A percentile compares a stretch with the other conserved stretches of the same genome.
phyloP scores from a whole-genome alignment of 2,797 vertebrate genomes.

The Jordanella pulchra region DNA sequence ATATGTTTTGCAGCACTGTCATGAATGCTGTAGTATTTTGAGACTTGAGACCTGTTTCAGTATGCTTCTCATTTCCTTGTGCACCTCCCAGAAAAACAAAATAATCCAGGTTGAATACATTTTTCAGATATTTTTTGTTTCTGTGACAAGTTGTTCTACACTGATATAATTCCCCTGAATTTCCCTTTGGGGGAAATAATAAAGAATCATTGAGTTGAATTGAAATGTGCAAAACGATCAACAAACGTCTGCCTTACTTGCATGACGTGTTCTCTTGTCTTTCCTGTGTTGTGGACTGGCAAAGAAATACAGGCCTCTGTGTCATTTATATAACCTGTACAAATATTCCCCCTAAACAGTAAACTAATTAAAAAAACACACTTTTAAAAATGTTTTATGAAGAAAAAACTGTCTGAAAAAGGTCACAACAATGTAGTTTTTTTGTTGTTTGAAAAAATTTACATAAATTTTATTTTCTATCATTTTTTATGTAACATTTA shows the following conservation, averaged over 20 bases:
- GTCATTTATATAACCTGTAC: no score
- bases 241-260: not conserved
- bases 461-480: no score
- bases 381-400: no score
- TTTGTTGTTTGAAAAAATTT: no score
- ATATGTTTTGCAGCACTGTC: constrained; percentile 21
- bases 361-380: no score
- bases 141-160: not conserved
- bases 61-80: constrained; percentile 29
- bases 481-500: no score
- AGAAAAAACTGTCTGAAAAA: no score
- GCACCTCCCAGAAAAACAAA: constrained; percentile 42
- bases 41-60: constrained; percentile 38
- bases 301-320: not conserved
- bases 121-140: constrained; percentile 18
- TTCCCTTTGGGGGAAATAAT: no score
- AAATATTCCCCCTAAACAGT: no score
- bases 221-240: no score
- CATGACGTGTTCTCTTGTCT: not conserved
- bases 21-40: constrained; percentile 26
- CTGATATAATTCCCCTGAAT: not conserved
- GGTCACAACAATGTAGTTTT: no score
- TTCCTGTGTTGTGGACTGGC: not conserved
- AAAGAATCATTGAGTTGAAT: not conserved
- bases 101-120: constrained; percentile 42